Conservation (phyloP, 2,113 vertebrate genomes). For the Rhinolophus sinicus region DNA sequence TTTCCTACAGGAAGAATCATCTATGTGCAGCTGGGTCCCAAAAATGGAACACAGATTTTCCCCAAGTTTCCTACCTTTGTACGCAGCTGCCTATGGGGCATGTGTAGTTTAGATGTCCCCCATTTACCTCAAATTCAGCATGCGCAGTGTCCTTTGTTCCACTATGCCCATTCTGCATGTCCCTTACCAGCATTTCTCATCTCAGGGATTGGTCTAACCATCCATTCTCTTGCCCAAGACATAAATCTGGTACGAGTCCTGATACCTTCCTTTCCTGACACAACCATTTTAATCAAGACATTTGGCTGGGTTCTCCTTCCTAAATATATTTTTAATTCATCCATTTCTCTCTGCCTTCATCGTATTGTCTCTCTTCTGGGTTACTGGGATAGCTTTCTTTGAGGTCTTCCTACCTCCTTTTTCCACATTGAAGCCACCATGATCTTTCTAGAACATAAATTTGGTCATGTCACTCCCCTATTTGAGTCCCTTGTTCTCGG, state of each 20-base stretch:
- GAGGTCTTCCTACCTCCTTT: not conserved
- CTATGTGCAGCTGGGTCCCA: not conserved
- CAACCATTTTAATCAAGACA: not conserved
- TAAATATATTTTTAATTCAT: not conserved
- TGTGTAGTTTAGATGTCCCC: not conserved
- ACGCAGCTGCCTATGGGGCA: not conserved
- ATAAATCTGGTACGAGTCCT: not conserved
- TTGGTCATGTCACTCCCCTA: not conserved
- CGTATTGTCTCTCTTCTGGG: not conserved
- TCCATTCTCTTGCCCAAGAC: not conserved
- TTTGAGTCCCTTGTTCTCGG: not conserved
- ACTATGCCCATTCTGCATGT: rapidly evolving
- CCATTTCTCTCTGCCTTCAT: not conserved
- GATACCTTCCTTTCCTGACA: not conserved
- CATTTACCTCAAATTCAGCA: not conserved
- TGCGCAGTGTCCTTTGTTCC: not conserved
- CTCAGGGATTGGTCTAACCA: not conserved
- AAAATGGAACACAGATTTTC: not conserved
- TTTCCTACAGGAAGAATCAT: not conserved
- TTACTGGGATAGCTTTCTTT: not conserved
- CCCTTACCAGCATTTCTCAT: not conserved
- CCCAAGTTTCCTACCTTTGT: not conserved
- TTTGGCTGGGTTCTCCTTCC: not conserved
- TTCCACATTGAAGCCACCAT: not conserved
- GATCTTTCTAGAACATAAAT: not conserved